Conservation (phyloP, 2,797 vertebrate genomes). For the Rallus crepitans region DNA sequence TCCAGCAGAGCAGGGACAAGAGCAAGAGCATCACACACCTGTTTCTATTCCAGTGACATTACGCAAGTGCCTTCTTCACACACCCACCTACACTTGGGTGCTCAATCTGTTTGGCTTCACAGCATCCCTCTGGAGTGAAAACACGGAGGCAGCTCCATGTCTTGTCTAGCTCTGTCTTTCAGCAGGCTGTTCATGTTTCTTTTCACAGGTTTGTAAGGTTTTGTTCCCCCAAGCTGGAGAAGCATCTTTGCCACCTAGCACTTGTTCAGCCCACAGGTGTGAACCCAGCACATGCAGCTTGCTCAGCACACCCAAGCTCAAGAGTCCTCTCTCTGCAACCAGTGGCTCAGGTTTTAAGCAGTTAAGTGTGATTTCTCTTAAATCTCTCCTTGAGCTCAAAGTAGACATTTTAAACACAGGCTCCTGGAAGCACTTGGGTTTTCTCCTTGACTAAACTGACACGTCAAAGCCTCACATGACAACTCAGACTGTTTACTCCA, state of each 20-base stretch:
- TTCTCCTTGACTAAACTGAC: neutral
- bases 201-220: neutral
- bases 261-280: neutral
- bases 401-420: neutral
- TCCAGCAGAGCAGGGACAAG: neutral
- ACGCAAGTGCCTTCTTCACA: neutral
- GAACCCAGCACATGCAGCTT: neutral
- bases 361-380: rapidly evolving
- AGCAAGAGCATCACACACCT: neutral
- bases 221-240: neutral
- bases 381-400: neutral
- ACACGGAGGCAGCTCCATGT: rapidly evolving
- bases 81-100: rapidly evolving
- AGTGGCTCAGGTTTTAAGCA: neutral
- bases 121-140: neutral
- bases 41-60: neutral
- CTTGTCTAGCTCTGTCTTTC: neutral
- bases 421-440: neutral
- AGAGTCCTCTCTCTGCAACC: neutral
- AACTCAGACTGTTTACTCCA: neutral
- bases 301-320: neutral
- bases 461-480: neutral
- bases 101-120: neutral
- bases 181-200: rapidly evolving
- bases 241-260: neutral